phyloP scores from a whole-genome alignment of 1,140 invertebrate genomes.

The Wasmannia auropunctata region DNA sequence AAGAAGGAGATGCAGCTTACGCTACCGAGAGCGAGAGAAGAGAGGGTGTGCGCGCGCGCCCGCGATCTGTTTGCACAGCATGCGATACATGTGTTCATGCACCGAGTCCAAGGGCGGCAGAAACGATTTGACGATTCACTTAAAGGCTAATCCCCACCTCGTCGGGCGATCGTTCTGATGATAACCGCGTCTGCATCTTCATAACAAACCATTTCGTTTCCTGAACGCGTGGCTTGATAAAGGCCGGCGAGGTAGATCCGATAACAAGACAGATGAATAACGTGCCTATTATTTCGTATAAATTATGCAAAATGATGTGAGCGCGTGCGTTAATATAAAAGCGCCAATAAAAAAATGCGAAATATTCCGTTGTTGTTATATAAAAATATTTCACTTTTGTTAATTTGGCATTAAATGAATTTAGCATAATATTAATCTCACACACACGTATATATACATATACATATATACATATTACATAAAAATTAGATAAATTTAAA shows the following conservation, averaged over 20 bases:
- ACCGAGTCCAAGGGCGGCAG: slow-evolving; percentile 67
- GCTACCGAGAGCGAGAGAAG: slow-evolving; percentile 47
- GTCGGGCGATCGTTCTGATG: slow-evolving; percentile 64
- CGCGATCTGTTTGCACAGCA: slow-evolving; percentile 81
- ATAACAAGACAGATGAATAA: slow-evolving; percentile 30
- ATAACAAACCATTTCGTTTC: slow-evolving; percentile 47
- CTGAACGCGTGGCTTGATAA: neutral
- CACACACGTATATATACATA: no score
- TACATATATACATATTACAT: no score
- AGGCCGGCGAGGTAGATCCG: neutral
- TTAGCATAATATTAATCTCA: neutral
- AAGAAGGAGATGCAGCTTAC: slow-evolving; percentile 65
- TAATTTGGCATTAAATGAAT: neutral
- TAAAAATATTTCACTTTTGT: neutral
- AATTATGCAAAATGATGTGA: neutral
- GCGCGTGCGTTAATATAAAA: neutral
- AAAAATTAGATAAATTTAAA: neutral
- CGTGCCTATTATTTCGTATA: neutral
- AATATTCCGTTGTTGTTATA: neutral
- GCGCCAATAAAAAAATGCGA: neutral
- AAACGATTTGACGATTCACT: slow-evolving; percentile 83
- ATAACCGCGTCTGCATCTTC: slow-evolving; percentile 64
- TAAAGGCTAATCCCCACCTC: slow-evolving; percentile 79
- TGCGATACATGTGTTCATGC: slow-evolving; percentile 83
- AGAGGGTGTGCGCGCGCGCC: slow-evolving; percentile 64